Evolutionary conservation across 2,797 vertebrate genomes (phyloP), one percentile per base, ranked within the genome.

Genomic region (Neoniphon sammara): DNA sequence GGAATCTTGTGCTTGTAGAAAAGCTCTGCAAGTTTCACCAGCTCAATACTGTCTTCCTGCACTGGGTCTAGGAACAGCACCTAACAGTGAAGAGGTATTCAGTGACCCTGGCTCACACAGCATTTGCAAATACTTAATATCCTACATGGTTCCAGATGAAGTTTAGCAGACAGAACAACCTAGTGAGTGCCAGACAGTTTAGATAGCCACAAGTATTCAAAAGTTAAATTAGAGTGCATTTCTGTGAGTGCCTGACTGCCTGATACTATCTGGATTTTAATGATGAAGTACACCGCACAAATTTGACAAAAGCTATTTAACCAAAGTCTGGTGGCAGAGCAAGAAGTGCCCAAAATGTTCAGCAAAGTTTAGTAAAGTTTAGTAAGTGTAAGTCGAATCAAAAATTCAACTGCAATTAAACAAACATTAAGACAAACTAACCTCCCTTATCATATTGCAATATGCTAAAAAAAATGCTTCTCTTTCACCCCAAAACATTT

Each of bases 1-100:
- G 98, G 97, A 80, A 97, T 91, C 87, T 95, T 95, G 74, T 97
- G 95, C 75, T 94, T 94, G 93, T 96, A 96, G 88, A 98, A 97
- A 52, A 96, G 90, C 85, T 96, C 95, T 39, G 95, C 95, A 65
- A 98, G 90, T 90, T 96, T 97, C 83, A 99, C 91, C 87, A 97
- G 94, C 82, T 96, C 95, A 61, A 87, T 84, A 62, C 94, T 93
- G 88, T 96, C 94, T 89, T 96, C 93, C 78, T 94, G 95, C 70
- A 91, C 70, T 36, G 97, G 97, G 90, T 99, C 96, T 70, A 99
- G 89, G 71, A 95, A 93, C 73, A 95, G 76, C 81, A 95, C 93
- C 95, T 95, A 70, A 58, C 31, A 75, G 74, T 31, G 87, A 36
- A 78, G 15, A 36, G 5, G 60, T 25, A 20, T 5, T 54, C 58